Percentiles rank a stretch among this genome's conserved stretches.
Conservation (phyloP, 1,140 invertebrate species). For the Parapsyche elsis region DNA sequence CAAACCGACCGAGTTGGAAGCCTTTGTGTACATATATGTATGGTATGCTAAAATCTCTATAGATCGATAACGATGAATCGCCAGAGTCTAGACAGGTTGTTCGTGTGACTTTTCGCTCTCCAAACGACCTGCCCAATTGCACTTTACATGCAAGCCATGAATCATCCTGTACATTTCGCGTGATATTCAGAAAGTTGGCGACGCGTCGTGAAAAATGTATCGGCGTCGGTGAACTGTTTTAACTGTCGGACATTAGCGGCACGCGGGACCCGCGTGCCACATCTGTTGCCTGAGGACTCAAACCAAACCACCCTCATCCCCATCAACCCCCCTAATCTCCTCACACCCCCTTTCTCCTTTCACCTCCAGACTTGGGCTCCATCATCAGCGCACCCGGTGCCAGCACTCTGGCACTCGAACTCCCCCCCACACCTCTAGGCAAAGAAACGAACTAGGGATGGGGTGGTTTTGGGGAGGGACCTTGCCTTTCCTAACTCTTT, state of each 20-base stretch:
- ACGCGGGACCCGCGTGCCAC: conserved; percentile 9
- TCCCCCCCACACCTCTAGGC: not conserved
- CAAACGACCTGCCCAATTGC: too few relatives aligned
- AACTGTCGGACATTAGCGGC: conserved; percentile 44
- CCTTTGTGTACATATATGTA: too few relatives aligned
- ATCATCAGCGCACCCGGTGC: conserved; percentile 12
- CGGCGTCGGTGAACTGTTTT: conserved; percentile 37
- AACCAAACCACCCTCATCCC: too few relatives aligned
- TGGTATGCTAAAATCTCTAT: too few relatives aligned
- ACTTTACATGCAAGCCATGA: too few relatives aligned
- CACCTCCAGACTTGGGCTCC: conserved; percentile 56
- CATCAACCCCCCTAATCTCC: not conserved
- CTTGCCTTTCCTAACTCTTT: conserved; percentile 47
- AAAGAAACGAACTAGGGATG: not conserved
- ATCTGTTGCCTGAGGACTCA: conserved; percentile 35
- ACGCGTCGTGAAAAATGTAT: conserved; percentile 38
- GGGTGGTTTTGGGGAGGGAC: conserved; percentile 45
- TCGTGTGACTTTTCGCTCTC: too few relatives aligned
- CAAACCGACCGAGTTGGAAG: too few relatives aligned
- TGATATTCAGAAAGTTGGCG: not conserved
- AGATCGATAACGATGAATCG: too few relatives aligned
- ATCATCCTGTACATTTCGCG: too few relatives aligned
- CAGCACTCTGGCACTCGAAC: not conserved
- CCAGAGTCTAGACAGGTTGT: too few relatives aligned
- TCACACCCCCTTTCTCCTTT: conserved; percentile 57